A percentile compares a stretch with the other conserved stretches of the same genome.
Conservation (phyloP, 2,888 invertebrate species). For the Chelonus formosanus region DNA sequence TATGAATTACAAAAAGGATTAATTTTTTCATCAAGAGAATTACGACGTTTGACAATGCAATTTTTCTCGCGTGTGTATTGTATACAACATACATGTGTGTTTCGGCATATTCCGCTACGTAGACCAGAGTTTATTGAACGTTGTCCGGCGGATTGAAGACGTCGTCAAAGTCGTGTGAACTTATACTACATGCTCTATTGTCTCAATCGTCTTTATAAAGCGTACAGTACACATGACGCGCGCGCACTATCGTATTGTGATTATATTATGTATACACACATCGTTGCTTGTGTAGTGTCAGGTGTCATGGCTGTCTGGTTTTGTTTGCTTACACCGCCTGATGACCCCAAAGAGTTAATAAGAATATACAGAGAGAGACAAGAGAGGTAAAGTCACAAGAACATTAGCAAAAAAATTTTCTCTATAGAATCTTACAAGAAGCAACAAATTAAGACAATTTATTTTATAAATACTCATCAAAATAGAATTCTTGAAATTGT, state of each 20-base stretch:
- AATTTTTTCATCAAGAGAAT: too few species aligned
- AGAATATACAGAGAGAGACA: not conserved
- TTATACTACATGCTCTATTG: constrained; percentile 42
- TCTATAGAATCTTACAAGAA: too few species aligned
- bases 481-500: too few species aligned
- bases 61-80: too few species aligned
- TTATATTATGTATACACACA: constrained; percentile 31
- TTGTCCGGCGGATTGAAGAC: constrained; percentile 28
- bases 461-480: too few species aligned
- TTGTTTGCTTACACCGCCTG: constrained; percentile 52
- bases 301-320: constrained; percentile 61
- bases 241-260: constrained; percentile 27
- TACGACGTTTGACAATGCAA: too few species aligned
- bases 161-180: constrained; percentile 47
- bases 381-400: not conserved
- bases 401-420: not conserved
- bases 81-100: not conserved
- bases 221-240: not conserved
- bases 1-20: too few species aligned
- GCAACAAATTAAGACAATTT: too few species aligned
- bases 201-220: constrained; percentile 43
- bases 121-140: constrained; percentile 42
- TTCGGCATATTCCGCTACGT: not conserved
- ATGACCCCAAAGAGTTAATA: constrained; percentile 19
- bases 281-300: constrained; percentile 48